Percentiles rank a stretch among this genome's conserved stretches.
phyloP scores from a whole-genome alignment of 2,888 invertebrate genomes.

The Heliconius ethilla region DNA sequence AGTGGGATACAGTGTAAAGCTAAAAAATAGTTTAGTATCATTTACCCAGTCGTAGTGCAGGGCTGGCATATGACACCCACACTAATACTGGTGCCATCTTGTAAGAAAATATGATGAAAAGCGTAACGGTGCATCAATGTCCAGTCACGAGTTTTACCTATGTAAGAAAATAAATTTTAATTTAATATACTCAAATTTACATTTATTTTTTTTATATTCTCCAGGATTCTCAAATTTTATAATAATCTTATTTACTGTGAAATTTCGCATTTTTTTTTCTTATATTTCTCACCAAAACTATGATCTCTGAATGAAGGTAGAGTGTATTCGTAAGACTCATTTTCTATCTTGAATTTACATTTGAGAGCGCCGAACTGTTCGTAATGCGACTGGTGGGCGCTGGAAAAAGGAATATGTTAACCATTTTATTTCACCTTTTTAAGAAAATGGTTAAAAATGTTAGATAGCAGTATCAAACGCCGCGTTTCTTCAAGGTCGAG shows the following conservation, averaged over 20 bases:
- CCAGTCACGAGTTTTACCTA: slow-evolving; percentile 88
- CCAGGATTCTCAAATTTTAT: too few relatives aligned
- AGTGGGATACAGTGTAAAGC: too few relatives aligned
- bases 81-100: slow-evolving; percentile 85
- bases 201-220: background rate
- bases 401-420: slow-evolving; percentile 55
- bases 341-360: slow-evolving; percentile 83
- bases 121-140: slow-evolving; percentile 88
- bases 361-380: slow-evolving; percentile 88
- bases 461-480: background rate
- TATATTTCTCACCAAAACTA: slow-evolving; percentile 83
- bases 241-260: too few relatives aligned
- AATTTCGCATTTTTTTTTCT: too few relatives aligned
- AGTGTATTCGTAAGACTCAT: slow-evolving; percentile 69
- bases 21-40: too few relatives aligned
- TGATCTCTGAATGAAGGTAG: slow-evolving; percentile 89
- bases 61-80: slow-evolving; percentile 91
- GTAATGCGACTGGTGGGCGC: slow-evolving; percentile 90
- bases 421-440: background rate
- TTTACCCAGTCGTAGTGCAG: slow-evolving; percentile 81
- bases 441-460: too few relatives aligned
- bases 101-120: slow-evolving; percentile 88
- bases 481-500: background rate
- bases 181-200: background rate
- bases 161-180: background rate